Evolutionary conservation across 2,113 vertebrate genomes (phyloP), one percentile per base, ranked within the genome.

Genomic region (Coptodon bakossiorum): DNA sequence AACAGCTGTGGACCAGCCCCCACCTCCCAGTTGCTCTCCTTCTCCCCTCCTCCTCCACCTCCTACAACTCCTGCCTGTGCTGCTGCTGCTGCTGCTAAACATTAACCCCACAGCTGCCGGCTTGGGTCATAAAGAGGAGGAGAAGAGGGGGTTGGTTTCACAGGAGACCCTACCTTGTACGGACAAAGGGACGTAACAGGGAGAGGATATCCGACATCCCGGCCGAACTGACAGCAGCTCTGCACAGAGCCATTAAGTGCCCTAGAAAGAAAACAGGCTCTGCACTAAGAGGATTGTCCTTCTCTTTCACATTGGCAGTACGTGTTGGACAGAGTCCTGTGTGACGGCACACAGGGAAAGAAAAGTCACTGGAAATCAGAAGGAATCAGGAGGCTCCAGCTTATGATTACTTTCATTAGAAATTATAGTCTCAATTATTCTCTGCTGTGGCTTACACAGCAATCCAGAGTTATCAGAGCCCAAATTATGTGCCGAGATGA

Each of bases 1-100:
- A 95, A 96, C 96, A 97, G 95, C 95, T 97, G 96, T 96, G 96
- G 94, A 95, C 94, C 91, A 91, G 93, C 95, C 96, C 94, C 96
- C 94, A 92, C 95, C 95, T 94, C 93, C n/a, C 91, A 90, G 88
- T 92, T 40, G 57, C 91, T 89, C 88, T 78, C 86, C 86, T 61
- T 66, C 87, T 89, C 88, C 90, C 89, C 59, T 34, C 92, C 86
- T 86, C 92, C 94, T 88, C 90, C 87, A 86, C 82, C 86, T 84
- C 82, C 78, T 84, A 16, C 88, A 80, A 86, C 91, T 90, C 87
- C 92, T 91, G 89, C 91, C 91, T 90, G 83, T 85, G 73, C 89
- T 87, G 85, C 81, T 79, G 86, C 92, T 84, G 31, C 93, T 85
- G 92, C 94, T 93, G 93, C 95, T 95, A 90, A 95, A 94, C 89